Evolutionary conservation across 2,113 vertebrate species (phyloP).

Genomic region (Cyanoderma ruficeps): DNA sequence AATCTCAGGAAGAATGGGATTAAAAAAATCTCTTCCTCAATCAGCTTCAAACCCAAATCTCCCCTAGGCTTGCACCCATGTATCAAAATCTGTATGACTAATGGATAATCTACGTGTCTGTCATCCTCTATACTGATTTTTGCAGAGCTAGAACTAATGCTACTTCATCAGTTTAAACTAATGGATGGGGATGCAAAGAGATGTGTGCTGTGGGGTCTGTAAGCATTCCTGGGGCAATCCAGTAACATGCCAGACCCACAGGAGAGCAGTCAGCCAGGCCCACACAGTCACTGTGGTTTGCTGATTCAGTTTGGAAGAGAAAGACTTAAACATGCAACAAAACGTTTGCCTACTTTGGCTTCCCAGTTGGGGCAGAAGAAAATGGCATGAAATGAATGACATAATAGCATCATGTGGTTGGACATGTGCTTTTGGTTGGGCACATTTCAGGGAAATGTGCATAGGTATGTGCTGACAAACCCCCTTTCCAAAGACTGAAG

Average conservation of each 20-base stretch:
- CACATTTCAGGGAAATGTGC: neutral
- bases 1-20: neutral
- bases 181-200: neutral
- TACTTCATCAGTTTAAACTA: neutral
- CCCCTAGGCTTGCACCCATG: neutral
- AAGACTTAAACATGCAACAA: neutral
- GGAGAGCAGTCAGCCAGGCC: neutral
- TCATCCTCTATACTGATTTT: neutral
- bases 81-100: neutral
- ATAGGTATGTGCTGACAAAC: fast-evolving
- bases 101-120: neutral
- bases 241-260: fast-evolving
- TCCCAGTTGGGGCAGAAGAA: neutral
- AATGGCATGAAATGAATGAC: neutral
- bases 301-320: neutral
- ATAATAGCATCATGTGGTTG: too few relatives aligned
- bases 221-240: neutral
- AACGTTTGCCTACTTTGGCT: neutral
- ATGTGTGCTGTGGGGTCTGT: neutral
- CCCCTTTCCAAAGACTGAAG: neutral
- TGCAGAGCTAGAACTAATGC: neutral
- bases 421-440: neutral
- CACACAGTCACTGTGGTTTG: neutral
- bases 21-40: neutral
- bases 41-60: neutral